Evolutionary conservation across 2,888 invertebrate species (phyloP), one percentile per base, ranked within the genome.

Genomic region (Venustoraphidia nigricollis): DNA sequence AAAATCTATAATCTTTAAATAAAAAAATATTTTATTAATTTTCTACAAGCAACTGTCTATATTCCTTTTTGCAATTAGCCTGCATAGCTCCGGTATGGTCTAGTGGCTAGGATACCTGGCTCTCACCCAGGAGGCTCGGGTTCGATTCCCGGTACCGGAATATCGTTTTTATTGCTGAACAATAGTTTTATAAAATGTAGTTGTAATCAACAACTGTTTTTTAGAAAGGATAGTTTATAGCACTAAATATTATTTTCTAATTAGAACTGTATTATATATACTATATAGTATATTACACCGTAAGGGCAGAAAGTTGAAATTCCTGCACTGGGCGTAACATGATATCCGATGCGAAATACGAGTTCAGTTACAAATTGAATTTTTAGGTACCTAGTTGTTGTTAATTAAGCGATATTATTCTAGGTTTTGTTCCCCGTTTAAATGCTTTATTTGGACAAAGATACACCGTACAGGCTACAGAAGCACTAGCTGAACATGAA

Each of bases 91-190:
- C 73, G 73, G 72, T 73, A 74, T 73, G 72, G 73, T 76, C 76
- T 76, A 76, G 76, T 77, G 77, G 76, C 76, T 76, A 77, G 76
- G 77, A 77, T 77, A 76, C 76, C 76, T 76, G 76, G 76, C 77
- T 76, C 74, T 77, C 76, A 77, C 75, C 76, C 76, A 76, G 77
- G 76, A 78, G 77, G 77, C 77, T 77, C 76, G 77, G 77, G 77
- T 77, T 78, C 77, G 77, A 78, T 77, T 77, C 77, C 77, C 76
- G 77, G 76, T 76, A 77, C 73, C 75, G 76, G 75, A 76, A 75
- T n/a, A 27, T 1, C 6, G 6, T 27, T 27, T 27, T 27, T 27
- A 27, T 27, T 27, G 27, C 27, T 6, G 6, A 27, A 27, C 6
- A 27, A 27, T 6, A 27, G 27, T 6, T 27, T 27, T 27, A 6